Evolutionary conservation across 2,888 invertebrate species (phyloP).

Genomic region (Timema podura): DNA sequence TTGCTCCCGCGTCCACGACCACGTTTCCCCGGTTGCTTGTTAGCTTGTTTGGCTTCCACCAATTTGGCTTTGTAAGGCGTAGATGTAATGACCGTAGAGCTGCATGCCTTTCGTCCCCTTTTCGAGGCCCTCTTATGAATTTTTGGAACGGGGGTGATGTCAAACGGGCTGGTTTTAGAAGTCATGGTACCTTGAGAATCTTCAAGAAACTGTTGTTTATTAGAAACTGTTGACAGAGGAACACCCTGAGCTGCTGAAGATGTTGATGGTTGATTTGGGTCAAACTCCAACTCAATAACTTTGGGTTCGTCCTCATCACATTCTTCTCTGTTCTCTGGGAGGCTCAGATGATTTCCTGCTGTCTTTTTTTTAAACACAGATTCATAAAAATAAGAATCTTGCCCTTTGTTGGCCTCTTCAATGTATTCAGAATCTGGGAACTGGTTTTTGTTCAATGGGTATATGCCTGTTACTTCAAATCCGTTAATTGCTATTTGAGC

Average conservation of each 20-base stretch:
- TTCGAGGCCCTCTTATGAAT: slow-evolving; percentile 15
- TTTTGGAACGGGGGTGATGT: slow-evolving; percentile 1
- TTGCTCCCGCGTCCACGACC: no score
- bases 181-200: slow-evolving; percentile 14
- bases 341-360: slow-evolving; percentile 20
- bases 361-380: slow-evolving; percentile 21
- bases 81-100: slow-evolving; percentile 20
- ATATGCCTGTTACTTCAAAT: slow-evolving; percentile 25
- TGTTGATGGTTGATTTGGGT: slow-evolving; percentile 25
- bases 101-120: slow-evolving; percentile 23
- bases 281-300: slow-evolving; percentile 20
- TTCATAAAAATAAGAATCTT: slow-evolving; percentile 23
- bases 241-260: slow-evolving; percentile 24
- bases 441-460: slow-evolving; percentile 21
- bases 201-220: slow-evolving; percentile 17
- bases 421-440: slow-evolving; percentile 27
- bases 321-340: slow-evolving; percentile 19
- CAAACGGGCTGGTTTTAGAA: slow-evolving; percentile 19
- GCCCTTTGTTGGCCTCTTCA: slow-evolving; percentile 27
- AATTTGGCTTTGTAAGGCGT: slow-evolving; percentile 21
- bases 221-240: slow-evolving; percentile 16
- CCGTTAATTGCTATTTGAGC: slow-evolving; percentile 25
- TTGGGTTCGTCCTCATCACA: slow-evolving; percentile 17
- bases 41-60: slow-evolving; percentile 23
- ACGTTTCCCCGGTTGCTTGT: no score